Percentiles rank a stretch among this genome's conserved stretches.
Conservation (phyloP, 2,113 vertebrate species). For the Eubucco bourcierii region DNA sequence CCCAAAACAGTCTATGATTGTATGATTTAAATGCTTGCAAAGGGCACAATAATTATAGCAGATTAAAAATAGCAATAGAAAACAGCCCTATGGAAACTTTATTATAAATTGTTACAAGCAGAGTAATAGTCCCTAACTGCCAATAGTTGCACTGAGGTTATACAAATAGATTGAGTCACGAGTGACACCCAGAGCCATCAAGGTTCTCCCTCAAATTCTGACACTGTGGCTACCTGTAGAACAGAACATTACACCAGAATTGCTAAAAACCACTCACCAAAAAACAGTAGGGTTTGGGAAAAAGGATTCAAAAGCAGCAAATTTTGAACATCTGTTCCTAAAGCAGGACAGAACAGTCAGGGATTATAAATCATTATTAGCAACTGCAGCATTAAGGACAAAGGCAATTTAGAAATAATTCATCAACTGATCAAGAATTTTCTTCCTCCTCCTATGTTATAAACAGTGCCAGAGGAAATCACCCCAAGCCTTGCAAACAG, state of each 20-base stretch:
- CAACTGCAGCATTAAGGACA: conserved; percentile 5
- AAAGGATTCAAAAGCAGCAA: neutral
- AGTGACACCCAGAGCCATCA: neutral
- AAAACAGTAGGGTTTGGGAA: neutral
- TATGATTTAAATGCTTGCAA: neutral
- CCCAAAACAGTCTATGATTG: too few relatives aligned
- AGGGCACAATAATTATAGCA: neutral
- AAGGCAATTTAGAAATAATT: conserved; percentile 49
- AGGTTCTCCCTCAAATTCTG: neutral
- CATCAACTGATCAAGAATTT: conserved; percentile 33
- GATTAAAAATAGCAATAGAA: neutral
- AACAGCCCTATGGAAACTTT: neutral
- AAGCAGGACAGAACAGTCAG: neutral
- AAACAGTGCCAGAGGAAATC: neutral
- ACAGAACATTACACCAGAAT: neutral
- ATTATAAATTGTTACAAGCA: neutral
- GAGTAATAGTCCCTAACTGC: neutral
- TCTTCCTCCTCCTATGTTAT: neutral
- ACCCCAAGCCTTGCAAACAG: neutral
- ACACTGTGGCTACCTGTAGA: neutral
- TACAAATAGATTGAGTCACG: neutral
- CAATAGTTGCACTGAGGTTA: neutral
- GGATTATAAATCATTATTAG: conserved; percentile 53
- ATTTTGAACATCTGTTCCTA: neutral
- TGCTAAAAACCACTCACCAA: neutral